Evolutionary conservation across 2,888 invertebrate genomes (phyloP).

Genomic region (Phyto melanocephala): DNA sequence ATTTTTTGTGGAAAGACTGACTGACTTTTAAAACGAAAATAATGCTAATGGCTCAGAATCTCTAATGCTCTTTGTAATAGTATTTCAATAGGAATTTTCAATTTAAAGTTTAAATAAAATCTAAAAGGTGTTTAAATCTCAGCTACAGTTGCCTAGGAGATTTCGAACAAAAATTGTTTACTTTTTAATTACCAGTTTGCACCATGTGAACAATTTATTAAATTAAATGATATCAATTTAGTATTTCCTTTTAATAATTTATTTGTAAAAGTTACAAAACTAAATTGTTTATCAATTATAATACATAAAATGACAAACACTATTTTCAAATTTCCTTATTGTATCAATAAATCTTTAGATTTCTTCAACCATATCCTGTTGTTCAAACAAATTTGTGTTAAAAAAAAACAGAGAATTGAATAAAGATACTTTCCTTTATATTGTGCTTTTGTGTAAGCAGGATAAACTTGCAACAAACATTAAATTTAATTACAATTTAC

Average conservation of each 20-base stretch:
- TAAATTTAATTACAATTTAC: conserved; percentile 53
- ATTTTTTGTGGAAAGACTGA: not conserved
- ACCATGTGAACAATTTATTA: too few species aligned
- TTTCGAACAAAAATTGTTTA: too few species aligned
- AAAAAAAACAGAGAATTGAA: not conserved
- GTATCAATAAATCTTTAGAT: conserved; percentile 27
- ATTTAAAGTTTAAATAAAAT: too few species aligned
- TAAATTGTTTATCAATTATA: not conserved
- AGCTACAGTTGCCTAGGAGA: too few species aligned
- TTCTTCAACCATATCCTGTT: not conserved
- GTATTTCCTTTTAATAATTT: too few species aligned
- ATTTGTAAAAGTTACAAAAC: too few species aligned
- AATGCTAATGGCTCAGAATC: not conserved
- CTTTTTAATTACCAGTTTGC: too few species aligned
- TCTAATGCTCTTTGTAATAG: too few species aligned
- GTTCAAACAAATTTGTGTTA: conserved; percentile 6
- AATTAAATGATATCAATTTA: too few species aligned
- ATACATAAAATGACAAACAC: not conserved
- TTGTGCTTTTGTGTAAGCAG: not conserved
- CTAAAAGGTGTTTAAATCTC: too few species aligned
- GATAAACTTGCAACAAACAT: conserved; percentile 31
- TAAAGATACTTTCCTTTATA: not conserved
- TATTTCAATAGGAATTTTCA: too few species aligned
- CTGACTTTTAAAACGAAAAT: not conserved
- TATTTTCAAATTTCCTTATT: conserved; percentile 1